These are phyloP conservation scores for Drosophila gunungcola DNA, from an alignment of 1,140 invertebrate genomes.

Conservation along the genomic window DNA sequence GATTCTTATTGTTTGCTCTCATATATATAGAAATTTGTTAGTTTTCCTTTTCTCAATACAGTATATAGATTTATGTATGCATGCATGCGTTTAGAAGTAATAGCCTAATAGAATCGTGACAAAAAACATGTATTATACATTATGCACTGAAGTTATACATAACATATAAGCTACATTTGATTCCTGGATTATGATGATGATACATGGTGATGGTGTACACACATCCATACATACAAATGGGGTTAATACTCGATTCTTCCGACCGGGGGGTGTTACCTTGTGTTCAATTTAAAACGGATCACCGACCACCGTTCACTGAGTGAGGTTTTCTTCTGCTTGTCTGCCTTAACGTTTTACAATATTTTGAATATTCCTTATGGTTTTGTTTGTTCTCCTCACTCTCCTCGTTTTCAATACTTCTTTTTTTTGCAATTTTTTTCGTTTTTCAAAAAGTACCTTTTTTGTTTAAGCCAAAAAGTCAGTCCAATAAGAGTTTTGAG, in stretches of 20 bases:
- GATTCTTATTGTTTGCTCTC: constrained; percentile 66
- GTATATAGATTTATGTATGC: constrained; percentile 32
- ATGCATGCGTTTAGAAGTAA: constrained; percentile 44
- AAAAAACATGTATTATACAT: constrained; percentile 18
- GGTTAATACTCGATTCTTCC: constrained; percentile 60
- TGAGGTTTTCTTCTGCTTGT: constrained; percentile 50
- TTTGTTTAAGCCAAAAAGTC: constrained; percentile 80
- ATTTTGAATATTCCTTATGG: constrained; percentile 71
- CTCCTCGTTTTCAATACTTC: constrained; percentile 38
- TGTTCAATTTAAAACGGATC: constrained; percentile 59
- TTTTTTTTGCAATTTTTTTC: constrained; percentile 54
- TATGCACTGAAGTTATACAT: constrained; percentile 16
- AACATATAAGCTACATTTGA: constrained; percentile 23
- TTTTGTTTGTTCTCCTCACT: constrained; percentile 27
- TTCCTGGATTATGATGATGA: constrained; percentile 28
- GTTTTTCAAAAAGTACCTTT: constrained; percentile 76
- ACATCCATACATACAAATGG: constrained; percentile 53
- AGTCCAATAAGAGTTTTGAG: constrained; percentile 83
- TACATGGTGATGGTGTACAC: constrained; percentile 34
- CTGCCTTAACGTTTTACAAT: constrained; percentile 62
- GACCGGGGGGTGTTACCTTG: constrained; percentile 21
- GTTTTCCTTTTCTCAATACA: constrained; percentile 15
- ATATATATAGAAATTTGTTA: constrained; percentile 42
- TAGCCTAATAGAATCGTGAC: constrained; percentile 66
- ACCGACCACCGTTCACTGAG: constrained; percentile 72